A percentile compares a stretch with the other conserved stretches of the same genome.
These are phyloP conservation scores for Damaliscus lunatus DNA, from an alignment of 2,113 vertebrate species.

Conservation along the genomic window DNA sequence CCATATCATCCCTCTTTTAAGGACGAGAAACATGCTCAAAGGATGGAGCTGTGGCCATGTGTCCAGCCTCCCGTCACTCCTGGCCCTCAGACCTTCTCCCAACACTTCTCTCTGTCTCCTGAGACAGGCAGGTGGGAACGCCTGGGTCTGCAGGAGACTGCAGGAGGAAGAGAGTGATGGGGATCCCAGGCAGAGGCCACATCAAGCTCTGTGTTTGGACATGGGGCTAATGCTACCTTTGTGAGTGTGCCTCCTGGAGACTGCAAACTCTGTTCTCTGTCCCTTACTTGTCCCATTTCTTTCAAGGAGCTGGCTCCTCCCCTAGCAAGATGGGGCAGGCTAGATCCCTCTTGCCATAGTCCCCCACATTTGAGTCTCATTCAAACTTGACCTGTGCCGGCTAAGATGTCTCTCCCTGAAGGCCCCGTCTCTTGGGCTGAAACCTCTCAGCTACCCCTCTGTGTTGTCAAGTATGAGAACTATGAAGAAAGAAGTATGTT, in stretches of 20 bases:
- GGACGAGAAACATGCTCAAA: neutral
- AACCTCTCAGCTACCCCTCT: neutral
- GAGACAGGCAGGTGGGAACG: neutral
- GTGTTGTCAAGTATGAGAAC: too few species aligned
- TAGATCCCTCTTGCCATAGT: neutral
- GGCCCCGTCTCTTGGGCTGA: neutral
- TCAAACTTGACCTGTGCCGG: fast-evolving
- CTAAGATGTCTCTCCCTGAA: neutral
- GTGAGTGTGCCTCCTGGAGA: neutral
- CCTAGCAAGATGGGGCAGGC: neutral
- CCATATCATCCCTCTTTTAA: neutral
- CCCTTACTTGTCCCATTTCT: neutral
- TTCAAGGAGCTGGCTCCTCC: neutral
- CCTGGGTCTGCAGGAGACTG: neutral
- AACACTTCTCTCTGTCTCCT: neutral
- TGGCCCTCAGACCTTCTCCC: neutral
- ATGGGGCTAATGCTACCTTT: neutral
- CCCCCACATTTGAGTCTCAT: neutral
- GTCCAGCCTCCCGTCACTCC: neutral
- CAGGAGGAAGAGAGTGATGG: neutral
- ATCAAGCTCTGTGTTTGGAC: neutral
- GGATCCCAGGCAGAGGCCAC: fast-evolving
- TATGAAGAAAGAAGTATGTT: neutral
- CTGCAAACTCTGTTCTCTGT: neutral
- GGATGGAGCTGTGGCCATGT: neutral